A percentile compares a stretch with the other conserved stretches of the same genome.
Evolutionary conservation across 2,888 invertebrate genomes (phyloP).

Genomic region (Mimas tiliae): DNA sequence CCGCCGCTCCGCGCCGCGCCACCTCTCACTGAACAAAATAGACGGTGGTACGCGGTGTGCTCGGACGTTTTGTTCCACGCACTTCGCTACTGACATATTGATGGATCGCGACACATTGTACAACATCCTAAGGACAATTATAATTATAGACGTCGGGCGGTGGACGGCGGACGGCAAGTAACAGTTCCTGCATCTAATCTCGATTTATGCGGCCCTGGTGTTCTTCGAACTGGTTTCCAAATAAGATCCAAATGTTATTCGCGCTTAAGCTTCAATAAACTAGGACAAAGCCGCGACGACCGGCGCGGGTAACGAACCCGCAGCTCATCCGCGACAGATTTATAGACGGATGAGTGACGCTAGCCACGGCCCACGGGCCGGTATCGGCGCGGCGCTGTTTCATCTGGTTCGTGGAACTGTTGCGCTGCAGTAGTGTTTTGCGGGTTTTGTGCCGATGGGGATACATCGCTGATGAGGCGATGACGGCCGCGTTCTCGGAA

Average conservation of each 20-base stretch:
- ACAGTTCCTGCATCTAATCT: constrained; percentile 28
- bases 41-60: constrained; percentile 30
- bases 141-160: constrained; percentile 44
- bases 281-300: constrained; percentile 42
- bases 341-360: constrained; percentile 57
- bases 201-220: constrained; percentile 37
- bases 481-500: constrained; percentile 40
- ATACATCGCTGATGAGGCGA: constrained; percentile 22
- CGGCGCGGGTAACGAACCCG: constrained; percentile 53
- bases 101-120: constrained; percentile 54
- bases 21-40: constrained; percentile 20
- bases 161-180: neutral
- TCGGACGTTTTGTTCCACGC: constrained; percentile 23
- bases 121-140: constrained; percentile 55
- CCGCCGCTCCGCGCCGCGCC: neutral
- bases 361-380: constrained; percentile 43
- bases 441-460: constrained; percentile 27
- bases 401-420: constrained; percentile 29
- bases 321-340: constrained; percentile 62
- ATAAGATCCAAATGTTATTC: constrained; percentile 42
- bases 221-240: constrained; percentile 37
- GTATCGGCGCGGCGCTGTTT: constrained; percentile 41
- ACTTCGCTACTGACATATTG: constrained; percentile 53
- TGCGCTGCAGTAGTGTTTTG: constrained; percentile 1
- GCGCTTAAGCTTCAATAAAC: constrained; percentile 41